Percentiles rank a stretch among this genome's conserved stretches.
Conservation (phyloP, 2,113 vertebrate species). For the Pteronura brasiliensis region DNA sequence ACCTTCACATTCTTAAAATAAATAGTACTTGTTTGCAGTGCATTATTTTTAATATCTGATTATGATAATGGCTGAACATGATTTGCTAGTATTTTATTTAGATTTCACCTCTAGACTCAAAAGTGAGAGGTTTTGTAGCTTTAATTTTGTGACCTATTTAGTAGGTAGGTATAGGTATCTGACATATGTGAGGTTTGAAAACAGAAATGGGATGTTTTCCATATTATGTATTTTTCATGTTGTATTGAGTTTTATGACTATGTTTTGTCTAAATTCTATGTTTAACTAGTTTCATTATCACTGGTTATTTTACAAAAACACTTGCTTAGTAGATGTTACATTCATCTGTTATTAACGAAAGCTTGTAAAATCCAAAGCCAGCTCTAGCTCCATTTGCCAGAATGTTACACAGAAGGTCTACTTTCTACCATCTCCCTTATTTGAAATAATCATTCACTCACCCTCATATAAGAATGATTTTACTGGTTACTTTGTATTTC, state of each 20-base stretch:
- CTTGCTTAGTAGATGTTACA: not conserved
- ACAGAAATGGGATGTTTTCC: not conserved
- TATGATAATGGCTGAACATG: not conserved
- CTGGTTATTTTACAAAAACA: not conserved
- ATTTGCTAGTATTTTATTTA: constrained; percentile 28
- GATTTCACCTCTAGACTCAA: constrained; percentile 27
- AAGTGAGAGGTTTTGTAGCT: not conserved
- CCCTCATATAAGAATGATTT: not conserved
- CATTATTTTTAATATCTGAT: constrained; percentile 36
- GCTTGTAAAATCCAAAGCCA: not conserved
- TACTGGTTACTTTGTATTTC: not conserved
- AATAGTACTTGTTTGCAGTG: not conserved
- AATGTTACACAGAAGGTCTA: not conserved
- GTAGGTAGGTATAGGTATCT: not conserved
- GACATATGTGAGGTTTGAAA: not conserved
- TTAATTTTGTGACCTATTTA: not conserved
- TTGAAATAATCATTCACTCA: not conserved
- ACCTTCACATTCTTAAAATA: not conserved
- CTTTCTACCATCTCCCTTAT: not conserved
- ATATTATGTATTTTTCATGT: not conserved
- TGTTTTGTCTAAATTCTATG: not conserved
- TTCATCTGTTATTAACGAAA: not conserved
- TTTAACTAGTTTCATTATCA: not conserved
- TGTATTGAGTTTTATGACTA: not conserved
- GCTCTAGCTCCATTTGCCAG: not conserved